Percentiles rank a stretch among this genome's conserved stretches.
Conservation (phyloP, 2,113 vertebrate species). For the Cavia porcellus region DNA sequence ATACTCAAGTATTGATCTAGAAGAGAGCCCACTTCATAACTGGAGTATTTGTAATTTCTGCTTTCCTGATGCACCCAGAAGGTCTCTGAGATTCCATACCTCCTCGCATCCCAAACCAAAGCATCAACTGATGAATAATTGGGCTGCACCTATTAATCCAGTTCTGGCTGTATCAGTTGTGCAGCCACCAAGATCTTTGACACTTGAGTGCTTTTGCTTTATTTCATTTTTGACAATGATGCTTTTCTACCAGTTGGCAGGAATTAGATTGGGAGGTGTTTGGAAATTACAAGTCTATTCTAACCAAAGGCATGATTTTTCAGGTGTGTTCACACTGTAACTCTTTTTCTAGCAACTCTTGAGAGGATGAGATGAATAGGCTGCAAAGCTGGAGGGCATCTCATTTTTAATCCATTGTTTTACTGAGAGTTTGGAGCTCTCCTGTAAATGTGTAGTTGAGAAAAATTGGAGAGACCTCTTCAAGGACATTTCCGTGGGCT, state of each 20-base stretch:
- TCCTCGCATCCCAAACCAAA: neutral
- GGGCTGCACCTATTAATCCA: neutral
- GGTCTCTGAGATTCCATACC: neutral
- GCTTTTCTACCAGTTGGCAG: neutral
- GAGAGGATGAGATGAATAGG: constrained; percentile 71
- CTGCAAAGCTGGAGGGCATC: constrained; percentile 9
- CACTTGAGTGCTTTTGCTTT: neutral
- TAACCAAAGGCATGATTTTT: constrained; percentile 56
- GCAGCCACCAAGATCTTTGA: neutral
- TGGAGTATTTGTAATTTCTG: neutral
- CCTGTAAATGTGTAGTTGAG: constrained; percentile 14
- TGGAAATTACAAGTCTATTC: constrained; percentile 52
- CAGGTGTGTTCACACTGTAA: neutral
- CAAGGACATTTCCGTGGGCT: constrained; percentile 65
- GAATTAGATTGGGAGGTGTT: neutral
- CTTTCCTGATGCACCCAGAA: neutral
- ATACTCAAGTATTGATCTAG: neutral
- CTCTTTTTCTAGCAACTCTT: constrained; percentile 39
- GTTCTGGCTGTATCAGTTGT: neutral
- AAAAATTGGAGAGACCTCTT: constrained; percentile 57
- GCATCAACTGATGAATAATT: neutral
- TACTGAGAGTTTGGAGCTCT: constrained; percentile 48
- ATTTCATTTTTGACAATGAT: neutral
- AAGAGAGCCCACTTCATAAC: neutral
- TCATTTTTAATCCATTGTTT: constrained; percentile 74